Percentiles rank a stretch among this genome's conserved stretches.
Evolutionary conservation across 53 echinoderm and acorn worm genomes (phyloP).

Genomic region (Echinometra lucunter): DNA sequence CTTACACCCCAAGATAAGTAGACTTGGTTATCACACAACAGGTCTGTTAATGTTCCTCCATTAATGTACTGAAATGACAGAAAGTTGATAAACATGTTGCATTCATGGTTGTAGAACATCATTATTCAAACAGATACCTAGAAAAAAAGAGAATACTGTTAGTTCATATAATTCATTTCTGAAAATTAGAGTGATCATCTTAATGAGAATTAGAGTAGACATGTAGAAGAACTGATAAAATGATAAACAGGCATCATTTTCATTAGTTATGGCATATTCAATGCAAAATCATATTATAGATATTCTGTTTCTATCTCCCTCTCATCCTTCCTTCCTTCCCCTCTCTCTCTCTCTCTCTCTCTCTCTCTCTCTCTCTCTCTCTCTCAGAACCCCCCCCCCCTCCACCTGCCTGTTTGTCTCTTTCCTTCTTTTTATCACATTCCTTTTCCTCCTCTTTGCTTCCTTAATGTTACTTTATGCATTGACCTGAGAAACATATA

Average conservation of each 20-base stretch:
- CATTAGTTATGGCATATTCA: too few relatives aligned
- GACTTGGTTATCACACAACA: conserved; percentile 77
- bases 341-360: conserved; percentile 13
- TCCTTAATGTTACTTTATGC: too few relatives aligned
- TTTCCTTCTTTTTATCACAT: background rate
- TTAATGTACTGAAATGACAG: conserved; percentile 79
- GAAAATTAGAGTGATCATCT: too few relatives aligned
- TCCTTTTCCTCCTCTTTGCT: background rate
- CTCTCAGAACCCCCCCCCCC: background rate
- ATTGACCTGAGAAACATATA: too few relatives aligned
- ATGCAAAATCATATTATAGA: too few relatives aligned
- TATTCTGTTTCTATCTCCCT: background rate
- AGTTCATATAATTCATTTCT: too few relatives aligned
- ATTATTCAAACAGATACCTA: too few relatives aligned
- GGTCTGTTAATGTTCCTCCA: conserved; percentile 79
- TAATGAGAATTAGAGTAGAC: too few relatives aligned
- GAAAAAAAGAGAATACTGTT: too few relatives aligned
- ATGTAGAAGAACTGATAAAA: too few relatives aligned
- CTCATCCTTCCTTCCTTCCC: background rate
- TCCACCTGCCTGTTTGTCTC: background rate
- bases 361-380: background rate
- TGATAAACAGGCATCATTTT: too few relatives aligned
- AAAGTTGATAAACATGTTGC: background rate
- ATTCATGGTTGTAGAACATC: too few relatives aligned
- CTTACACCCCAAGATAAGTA: conserved; percentile 82